Base-by-base conservation (phyloP, 2,888 invertebrate species). In the Brachylomia viminalis region DNA sequence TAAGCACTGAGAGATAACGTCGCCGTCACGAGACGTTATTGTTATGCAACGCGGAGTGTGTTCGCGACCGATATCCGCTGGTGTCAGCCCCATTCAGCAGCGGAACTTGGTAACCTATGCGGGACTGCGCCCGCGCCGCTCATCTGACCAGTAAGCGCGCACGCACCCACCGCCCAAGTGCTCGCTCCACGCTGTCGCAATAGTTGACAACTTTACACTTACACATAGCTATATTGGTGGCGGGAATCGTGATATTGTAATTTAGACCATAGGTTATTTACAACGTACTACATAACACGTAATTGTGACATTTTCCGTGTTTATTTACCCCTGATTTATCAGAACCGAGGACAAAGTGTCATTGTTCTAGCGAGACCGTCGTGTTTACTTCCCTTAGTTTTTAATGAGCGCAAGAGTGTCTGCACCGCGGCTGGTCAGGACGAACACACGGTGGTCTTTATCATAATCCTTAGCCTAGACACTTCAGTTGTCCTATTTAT, bases 1-100 rank as follows among this genome's bases (percentile, higher is more conserved):
- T 88, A 89, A 92, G 91, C 88, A 95, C 95, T 95, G 94, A 93
- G 92, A 92, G 95, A 95, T 95, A 96, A 95, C 91, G 92, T 84
- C 86, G 87, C 86, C 92, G 93, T 95, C 95, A 95, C 96, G 95
- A 95, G 95, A 94, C 93, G 91, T 87, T 89, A 88, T 91, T 91
- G 92, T 95, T 95, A 95, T 95, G 94, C 94, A 95, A 95, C 87
- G 88, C 80, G 77, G 81, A 89, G 86, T 87, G 88, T 89, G 87
- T 83, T 86, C 86, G 88, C 90, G 88, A 84, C 87, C 84, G 91
- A 89, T 91, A 91, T 91, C 91, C 87, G 90, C 91, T 85, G 86
- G 75, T 83, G 65, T 68, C 75, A 68, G 56, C 75, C 77, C 61
- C 74, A 87, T 89, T 91, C 92, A 87, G 90, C 75, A 77, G 85